Evolutionary conservation across 2,113 vertebrate genomes (phyloP).

Genomic region (Mungos mungo): DNA sequence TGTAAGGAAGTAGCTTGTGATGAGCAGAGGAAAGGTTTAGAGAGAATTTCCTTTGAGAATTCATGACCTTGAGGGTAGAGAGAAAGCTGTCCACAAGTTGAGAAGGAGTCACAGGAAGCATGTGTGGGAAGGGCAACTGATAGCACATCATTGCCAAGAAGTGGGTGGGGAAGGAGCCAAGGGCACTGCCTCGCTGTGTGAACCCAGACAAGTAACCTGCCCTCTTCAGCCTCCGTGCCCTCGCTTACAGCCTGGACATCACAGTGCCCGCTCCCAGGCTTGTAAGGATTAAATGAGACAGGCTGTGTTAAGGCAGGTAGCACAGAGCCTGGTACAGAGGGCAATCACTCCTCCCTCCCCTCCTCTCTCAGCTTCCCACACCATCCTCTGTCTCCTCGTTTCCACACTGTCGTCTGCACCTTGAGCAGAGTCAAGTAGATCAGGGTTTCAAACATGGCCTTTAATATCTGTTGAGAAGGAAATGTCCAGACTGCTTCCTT

Average conservation of each 20-base stretch:
- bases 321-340: not conserved
- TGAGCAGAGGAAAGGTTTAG: not conserved
- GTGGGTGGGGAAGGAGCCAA: not conserved
- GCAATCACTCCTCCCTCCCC: not conserved
- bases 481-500: constrained; percentile 90
- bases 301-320: not conserved
- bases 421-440: not conserved
- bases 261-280: not conserved
- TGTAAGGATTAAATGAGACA: not conserved
- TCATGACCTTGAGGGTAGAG: not conserved
- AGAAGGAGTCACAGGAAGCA: not conserved
- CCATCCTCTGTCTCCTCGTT: not conserved
- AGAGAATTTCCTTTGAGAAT: not conserved
- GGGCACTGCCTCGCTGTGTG: not conserved
- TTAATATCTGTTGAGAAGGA: constrained; percentile 91
- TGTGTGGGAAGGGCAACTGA: not conserved
- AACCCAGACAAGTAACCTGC: not conserved
- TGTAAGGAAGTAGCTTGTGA: not conserved
- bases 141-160: not conserved
- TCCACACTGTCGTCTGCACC: not conserved
- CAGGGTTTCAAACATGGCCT: constrained; percentile 85
- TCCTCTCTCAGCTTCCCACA: not conserved
- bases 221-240: not conserved
- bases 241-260: not conserved
- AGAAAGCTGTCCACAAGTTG: not conserved